Evolutionary conservation across 2,888 invertebrate species (phyloP).

Genomic region (Drosophila algonquin): DNA sequence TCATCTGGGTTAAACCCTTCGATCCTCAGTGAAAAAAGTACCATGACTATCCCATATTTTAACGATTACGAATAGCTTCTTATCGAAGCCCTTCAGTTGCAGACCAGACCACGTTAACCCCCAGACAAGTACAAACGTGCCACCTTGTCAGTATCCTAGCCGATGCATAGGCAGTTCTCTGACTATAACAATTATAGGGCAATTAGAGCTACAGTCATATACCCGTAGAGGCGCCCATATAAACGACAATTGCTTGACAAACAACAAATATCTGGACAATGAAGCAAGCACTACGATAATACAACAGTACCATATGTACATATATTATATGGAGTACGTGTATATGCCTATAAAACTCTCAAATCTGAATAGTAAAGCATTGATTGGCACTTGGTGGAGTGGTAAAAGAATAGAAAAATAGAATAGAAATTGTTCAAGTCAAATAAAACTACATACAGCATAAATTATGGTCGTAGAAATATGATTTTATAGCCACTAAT

Average conservation of each 20-base stretch:
- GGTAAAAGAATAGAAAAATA: background rate
- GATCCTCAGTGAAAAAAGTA: too few species aligned
- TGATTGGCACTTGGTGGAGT: slow-evolving; percentile 44
- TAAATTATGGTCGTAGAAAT: slow-evolving; percentile 58
- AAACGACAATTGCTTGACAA: slow-evolving; percentile 46
- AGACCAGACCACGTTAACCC: too few species aligned
- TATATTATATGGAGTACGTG: background rate
- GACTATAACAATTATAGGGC: slow-evolving; percentile 38
- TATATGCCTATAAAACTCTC: slow-evolving; percentile 40
- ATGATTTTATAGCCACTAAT: slow-evolving; percentile 73
- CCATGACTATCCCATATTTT: background rate
- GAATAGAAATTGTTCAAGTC: background rate
- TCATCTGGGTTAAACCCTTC: too few species aligned
- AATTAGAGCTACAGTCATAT: slow-evolving; percentile 51
- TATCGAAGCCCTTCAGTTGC: background rate
- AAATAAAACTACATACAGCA: slow-evolving; percentile 14
- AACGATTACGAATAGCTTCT: background rate
- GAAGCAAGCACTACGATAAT: slow-evolving; percentile 4
- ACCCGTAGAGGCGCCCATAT: slow-evolving; percentile 2
- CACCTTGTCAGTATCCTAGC: background rate
- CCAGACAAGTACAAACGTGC: background rate
- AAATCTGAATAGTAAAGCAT: slow-evolving; percentile 55
- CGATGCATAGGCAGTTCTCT: slow-evolving; percentile 25
- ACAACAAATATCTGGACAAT: slow-evolving; percentile 40
- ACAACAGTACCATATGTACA: slow-evolving; percentile 16